Evolutionary conservation across 1,140 invertebrate genomes (phyloP).

Genomic region (Nymphalis io): DNA sequence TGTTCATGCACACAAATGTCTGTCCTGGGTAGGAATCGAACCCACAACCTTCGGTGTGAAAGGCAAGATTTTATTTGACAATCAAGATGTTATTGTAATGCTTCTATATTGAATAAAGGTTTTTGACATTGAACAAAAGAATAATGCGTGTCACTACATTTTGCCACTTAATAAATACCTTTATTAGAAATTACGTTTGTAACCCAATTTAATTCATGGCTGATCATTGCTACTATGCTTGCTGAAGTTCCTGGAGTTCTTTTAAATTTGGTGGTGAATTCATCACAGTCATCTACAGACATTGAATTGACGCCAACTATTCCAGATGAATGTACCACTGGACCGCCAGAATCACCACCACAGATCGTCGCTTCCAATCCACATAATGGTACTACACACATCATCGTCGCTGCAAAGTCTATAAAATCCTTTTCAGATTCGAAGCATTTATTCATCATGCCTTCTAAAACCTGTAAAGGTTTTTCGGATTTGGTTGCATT

Average conservation of each 20-base stretch:
- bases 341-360: constrained; percentile 27
- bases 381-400: constrained; percentile 19
- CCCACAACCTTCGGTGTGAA: no score
- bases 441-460: constrained; percentile 26
- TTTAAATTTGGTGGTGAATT: not conserved
- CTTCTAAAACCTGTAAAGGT: constrained; percentile 26
- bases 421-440: not conserved
- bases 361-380: constrained; percentile 15
- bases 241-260: not conserved
- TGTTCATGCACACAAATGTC: no score
- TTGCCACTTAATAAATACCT: not conserved
- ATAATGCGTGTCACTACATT: not conserved
- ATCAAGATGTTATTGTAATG: no score
- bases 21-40: no score
- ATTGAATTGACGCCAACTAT: constrained; percentile 24
- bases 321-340: constrained; percentile 20
- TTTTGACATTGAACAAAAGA: no score
- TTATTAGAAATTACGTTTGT: constrained; percentile 15
- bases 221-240: constrained; percentile 5
- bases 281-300: constrained; percentile 1
- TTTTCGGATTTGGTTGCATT: constrained; percentile 17
- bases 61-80: no score
- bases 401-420: not conserved
- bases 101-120: no score
- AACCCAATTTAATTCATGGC: constrained; percentile 28